Evolutionary conservation across 2,888 invertebrate genomes (phyloP), one percentile per base, ranked within the genome.

Genomic region (Acleris laterana): DNA sequence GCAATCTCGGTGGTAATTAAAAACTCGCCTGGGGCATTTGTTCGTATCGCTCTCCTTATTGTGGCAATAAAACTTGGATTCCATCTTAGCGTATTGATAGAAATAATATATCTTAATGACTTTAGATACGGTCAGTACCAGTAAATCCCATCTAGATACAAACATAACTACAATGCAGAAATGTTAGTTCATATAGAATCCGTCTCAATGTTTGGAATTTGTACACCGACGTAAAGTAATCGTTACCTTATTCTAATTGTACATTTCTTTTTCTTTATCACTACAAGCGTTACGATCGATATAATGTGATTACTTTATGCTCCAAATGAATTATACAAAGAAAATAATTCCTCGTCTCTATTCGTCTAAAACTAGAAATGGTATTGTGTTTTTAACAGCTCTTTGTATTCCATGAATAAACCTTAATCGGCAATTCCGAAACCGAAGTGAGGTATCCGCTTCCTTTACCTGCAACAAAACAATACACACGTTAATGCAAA

Each of bases 381-480:
- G 22, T 38, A 48, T 22, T 46, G 48, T 50, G 32, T 60, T 60
- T 20, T 50, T 48, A 49, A 53, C 49, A 49, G 28, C 19, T 38
- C 49, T 59, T 59, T 64, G 59, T 52, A 51, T 50, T 59, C 55
- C 22, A 46, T 25, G 44, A 32, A 52, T 25, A 50, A 61, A 46
- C 16, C 46, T 51, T 11, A 51, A 52, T 32, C 51, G 52, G 56
- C 60, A 61, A 62, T 61, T 46, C 44, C 50, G 44, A 65, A 51
- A 57, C 57, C 46, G 22, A 56, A 32, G 32, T 48, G 53, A 49
- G 50, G 55, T 32, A 72, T 80, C 79, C 78, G 72, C 74, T 77
- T 71, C 75, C 75, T 73, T 75, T 89, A 89, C 89, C 88, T 89
- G 88, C 66, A 89, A 89, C 85, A 84, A 86, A 81, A 85, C 78